Conservation (phyloP, 2,888 invertebrate genomes). For the Apotomis capreana region DNA sequence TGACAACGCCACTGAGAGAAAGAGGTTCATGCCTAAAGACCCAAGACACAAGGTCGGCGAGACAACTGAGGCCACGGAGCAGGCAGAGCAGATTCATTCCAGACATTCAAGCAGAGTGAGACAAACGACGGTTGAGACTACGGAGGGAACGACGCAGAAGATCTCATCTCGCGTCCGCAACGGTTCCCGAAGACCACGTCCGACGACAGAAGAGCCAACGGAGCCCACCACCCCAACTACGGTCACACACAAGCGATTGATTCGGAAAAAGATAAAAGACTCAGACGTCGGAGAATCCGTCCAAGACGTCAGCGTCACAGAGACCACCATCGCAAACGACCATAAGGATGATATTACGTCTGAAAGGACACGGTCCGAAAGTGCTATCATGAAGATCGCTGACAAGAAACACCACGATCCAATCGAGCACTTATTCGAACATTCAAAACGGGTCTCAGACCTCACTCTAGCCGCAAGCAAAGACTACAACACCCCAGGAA, state of each 20-base stretch:
- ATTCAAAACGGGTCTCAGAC: slow-evolving; percentile 88
- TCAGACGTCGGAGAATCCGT: slow-evolving; percentile 72
- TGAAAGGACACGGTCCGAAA: slow-evolving; percentile 78
- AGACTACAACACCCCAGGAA: slow-evolving; percentile 87
- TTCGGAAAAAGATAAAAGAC: slow-evolving; percentile 71
- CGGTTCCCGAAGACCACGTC: slow-evolving; percentile 68
- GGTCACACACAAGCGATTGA: slow-evolving; percentile 63
- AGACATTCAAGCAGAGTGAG: slow-evolving; percentile 65
- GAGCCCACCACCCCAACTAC: slow-evolving; percentile 63
- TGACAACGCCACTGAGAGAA: slow-evolving; percentile 77
- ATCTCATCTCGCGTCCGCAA: slow-evolving; percentile 73
- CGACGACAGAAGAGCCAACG: slow-evolving; percentile 67
- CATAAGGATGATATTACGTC: slow-evolving; percentile 69
- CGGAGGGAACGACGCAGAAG: slow-evolving; percentile 70
- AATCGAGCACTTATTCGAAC: slow-evolving; percentile 75
- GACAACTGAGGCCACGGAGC: slow-evolving; percentile 64
- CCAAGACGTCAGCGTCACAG: slow-evolving; percentile 70
- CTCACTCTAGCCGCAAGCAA: slow-evolving; percentile 89
- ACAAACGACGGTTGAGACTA: slow-evolving; percentile 64
- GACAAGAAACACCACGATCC: slow-evolving; percentile 78
- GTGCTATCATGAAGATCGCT: slow-evolving; percentile 83
- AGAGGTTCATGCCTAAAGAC: slow-evolving; percentile 80
- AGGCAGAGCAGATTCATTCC: slow-evolving; percentile 63
- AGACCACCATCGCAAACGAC: slow-evolving; percentile 61
- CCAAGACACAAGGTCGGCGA: slow-evolving; percentile 66